Evolutionary conservation across 2,888 invertebrate genomes (phyloP).

Genomic region (Athrips mouffetella): DNA sequence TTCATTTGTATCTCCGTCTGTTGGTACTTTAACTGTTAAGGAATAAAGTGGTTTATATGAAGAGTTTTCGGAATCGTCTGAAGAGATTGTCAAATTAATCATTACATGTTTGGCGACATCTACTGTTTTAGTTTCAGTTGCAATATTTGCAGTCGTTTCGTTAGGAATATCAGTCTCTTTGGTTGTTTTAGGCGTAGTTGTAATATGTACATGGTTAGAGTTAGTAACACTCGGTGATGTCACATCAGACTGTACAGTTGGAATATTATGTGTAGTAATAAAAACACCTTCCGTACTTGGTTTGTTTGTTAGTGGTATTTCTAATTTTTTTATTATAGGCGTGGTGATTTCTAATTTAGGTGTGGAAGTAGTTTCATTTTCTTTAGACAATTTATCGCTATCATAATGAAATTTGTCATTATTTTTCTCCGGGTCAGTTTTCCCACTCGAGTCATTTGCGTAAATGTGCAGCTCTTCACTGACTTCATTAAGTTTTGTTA

Average conservation of each 20-base stretch:
- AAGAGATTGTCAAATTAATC: slow-evolving; percentile 89
- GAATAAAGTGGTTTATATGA: slow-evolving; percentile 84
- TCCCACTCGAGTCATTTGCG: slow-evolving; percentile 50
- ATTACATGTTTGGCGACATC: slow-evolving; percentile 81
- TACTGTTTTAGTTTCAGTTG: slow-evolving; percentile 48
- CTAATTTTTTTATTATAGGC: slow-evolving; percentile 27
- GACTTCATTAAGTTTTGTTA: slow-evolving; percentile 54
- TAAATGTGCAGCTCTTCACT: slow-evolving; percentile 61
- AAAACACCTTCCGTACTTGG: slow-evolving; percentile 31
- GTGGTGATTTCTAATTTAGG: slow-evolving; percentile 27
- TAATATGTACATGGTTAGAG: slow-evolving; percentile 37
- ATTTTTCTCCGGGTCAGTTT: slow-evolving; percentile 32
- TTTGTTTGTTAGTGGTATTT: slow-evolving; percentile 30
- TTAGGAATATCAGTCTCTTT: slow-evolving; percentile 30
- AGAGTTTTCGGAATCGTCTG: slow-evolving; percentile 74
- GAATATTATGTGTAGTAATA: slow-evolving; percentile 38
- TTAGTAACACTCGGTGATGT: slow-evolving; percentile 47
- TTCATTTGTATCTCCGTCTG: slow-evolving; percentile 72
- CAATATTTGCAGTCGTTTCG: slow-evolving; percentile 42
- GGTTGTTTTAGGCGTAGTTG: slow-evolving; percentile 29
- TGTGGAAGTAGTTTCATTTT: slow-evolving; percentile 24
- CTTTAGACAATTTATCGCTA: slow-evolving; percentile 33
- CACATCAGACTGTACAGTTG: slow-evolving; percentile 49
- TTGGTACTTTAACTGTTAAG: slow-evolving; percentile 88
- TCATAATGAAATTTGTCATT: slow-evolving; percentile 55